Evolutionary conservation across 2,113 vertebrate genomes (phyloP).

Genomic region (Empidonax alnorum): DNA sequence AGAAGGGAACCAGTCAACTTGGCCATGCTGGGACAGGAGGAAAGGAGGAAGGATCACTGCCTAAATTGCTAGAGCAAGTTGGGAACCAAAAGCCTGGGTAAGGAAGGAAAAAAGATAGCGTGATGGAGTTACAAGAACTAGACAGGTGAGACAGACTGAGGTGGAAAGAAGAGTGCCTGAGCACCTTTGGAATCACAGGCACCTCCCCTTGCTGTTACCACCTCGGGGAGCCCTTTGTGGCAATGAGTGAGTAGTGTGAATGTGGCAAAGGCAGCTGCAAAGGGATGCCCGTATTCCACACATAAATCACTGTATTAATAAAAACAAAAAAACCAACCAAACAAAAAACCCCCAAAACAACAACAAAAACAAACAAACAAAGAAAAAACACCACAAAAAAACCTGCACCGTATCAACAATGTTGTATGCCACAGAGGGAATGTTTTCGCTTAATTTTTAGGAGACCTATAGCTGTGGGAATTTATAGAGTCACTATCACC

Average conservation of each 20-base stretch:
- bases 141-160: background rate
- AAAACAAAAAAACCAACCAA: background rate
- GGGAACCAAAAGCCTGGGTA: background rate
- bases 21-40: accelerated
- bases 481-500: background rate
- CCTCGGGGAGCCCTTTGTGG: background rate
- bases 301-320: background rate
- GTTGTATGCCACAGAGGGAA: accelerated
- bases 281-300: background rate
- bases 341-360: background rate
- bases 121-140: background rate
- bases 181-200: background rate
- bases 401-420: background rate
- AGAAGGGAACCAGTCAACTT: background rate
- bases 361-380: background rate
- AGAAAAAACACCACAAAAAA: background rate
- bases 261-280: background rate
- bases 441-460: background rate
- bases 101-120: background rate
- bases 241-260: background rate
- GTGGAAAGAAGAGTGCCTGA: background rate
- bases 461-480: background rate
- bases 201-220: background rate
- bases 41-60: background rate
- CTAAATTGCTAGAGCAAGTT: accelerated